phyloP scores from a whole-genome alignment of 2,113 vertebrate genomes.

The Pedetes capensis region DNA sequence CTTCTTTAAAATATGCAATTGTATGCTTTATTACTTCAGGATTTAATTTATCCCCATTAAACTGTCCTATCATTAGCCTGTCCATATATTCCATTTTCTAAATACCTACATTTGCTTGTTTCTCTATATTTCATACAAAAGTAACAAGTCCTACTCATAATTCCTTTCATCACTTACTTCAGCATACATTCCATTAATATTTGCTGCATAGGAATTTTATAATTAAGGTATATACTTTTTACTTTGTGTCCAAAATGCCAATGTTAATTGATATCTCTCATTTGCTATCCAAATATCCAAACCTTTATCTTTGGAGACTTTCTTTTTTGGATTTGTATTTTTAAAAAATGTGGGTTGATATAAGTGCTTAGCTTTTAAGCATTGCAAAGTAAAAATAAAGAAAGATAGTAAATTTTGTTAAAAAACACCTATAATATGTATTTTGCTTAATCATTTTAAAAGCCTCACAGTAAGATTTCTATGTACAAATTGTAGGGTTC shows the following conservation, averaged over 20 bases:
- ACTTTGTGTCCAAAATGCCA: neutral
- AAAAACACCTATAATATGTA: neutral
- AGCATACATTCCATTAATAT: neutral
- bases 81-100: constrained; percentile 36
- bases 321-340: neutral
- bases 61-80: neutral
- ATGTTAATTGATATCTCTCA: constrained; percentile 24
- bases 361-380: neutral
- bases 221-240: constrained; percentile 27
- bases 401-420: neutral
- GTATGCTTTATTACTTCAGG: constrained; percentile 20
- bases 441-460: neutral
- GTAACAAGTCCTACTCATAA: neutral
- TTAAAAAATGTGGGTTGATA: neutral
- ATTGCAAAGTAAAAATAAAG: neutral
- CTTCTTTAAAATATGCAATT: constrained; percentile 24
- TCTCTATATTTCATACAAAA: constrained; percentile 22
- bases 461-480: neutral
- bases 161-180: neutral
- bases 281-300: neutral
- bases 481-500: neutral
- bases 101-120: constrained; percentile 23
- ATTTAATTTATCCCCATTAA: constrained; percentile 61
- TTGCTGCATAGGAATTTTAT: neutral
- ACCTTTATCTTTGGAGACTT: neutral